A percentile compares a stretch with the other conserved stretches of the same genome.
These are phyloP conservation scores for Xestia rhomboidea DNA, from an alignment of 2,888 invertebrate genomes.

Conservation along the genomic window DNA sequence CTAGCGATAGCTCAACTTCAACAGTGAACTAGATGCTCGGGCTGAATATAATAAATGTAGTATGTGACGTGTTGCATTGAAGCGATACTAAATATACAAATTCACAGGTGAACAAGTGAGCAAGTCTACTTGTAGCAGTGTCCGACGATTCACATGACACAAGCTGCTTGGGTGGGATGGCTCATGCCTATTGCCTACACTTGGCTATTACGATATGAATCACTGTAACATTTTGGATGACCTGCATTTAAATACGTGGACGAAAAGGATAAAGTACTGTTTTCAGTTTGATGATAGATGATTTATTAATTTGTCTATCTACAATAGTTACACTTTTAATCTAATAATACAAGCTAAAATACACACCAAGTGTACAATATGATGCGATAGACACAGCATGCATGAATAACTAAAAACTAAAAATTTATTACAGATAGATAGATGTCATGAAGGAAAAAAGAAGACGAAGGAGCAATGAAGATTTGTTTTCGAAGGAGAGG, in stretches of 20 bases:
- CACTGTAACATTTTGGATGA: background rate
- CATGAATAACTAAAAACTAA: no score
- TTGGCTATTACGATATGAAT: background rate
- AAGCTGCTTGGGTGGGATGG: background rate
- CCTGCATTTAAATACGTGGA: background rate
- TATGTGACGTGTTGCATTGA: background rate
- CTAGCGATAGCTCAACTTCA: conserved; percentile 24
- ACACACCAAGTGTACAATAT: no score
- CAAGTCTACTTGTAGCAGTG: background rate
- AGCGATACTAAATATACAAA: background rate
- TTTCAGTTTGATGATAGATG: background rate
- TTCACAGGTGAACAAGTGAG: conserved; percentile 6
- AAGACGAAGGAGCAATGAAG: background rate
- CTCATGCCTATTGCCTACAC: background rate
- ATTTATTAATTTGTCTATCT: no score
- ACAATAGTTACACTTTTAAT: no score
- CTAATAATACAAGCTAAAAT: no score
- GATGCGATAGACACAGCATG: no score
- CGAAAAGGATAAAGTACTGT: background rate
- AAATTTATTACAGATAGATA: no score
- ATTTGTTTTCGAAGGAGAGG: background rate
- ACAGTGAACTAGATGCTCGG: conserved; percentile 29
- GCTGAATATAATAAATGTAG: background rate
- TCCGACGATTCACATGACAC: background rate
- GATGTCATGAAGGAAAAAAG: no score